Conservation (phyloP, 2,888 invertebrate genomes). For the Calliphora vomitoria region DNA sequence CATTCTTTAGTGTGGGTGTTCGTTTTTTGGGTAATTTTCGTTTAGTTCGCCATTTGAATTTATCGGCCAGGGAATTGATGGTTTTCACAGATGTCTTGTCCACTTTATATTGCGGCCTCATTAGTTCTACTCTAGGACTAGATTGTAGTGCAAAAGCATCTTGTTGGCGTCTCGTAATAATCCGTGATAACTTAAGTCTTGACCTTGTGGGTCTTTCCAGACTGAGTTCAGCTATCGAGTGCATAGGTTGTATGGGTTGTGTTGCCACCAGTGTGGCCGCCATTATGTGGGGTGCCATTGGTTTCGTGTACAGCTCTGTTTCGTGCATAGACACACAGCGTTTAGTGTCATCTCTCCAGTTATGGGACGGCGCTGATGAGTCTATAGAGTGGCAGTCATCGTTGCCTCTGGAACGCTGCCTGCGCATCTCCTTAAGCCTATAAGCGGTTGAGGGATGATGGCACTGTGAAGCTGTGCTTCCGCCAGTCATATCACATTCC, state of each 20-base stretch:
- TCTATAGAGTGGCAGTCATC: conserved; percentile 73
- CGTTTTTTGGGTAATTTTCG: conserved; percentile 60
- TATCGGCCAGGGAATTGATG: conserved; percentile 70
- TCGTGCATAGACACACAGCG: conserved; percentile 67
- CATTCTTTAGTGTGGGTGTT: conserved; percentile 3
- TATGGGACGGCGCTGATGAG: conserved; percentile 40
- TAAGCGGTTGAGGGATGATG: conserved; percentile 72
- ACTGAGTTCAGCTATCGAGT: conserved; percentile 75
- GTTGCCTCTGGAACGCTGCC: conserved; percentile 77
- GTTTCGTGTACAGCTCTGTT: conserved; percentile 74
- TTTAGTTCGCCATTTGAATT: conserved; percentile 75
- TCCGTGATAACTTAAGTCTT: conserved; percentile 80
- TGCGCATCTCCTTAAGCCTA: conserved; percentile 77
- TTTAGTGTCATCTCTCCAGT: conserved; percentile 47
- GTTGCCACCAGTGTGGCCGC: conserved; percentile 68
- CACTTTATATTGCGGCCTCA: conserved; percentile 67
- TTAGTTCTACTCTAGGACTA: conserved; percentile 72
- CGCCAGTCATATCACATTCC: conserved; percentile 77
- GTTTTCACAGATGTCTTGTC: conserved; percentile 67
- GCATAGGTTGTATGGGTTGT: conserved; percentile 74
- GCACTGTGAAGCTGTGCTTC: conserved; percentile 51
- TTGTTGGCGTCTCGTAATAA: conserved; percentile 79
- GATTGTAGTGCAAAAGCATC: conserved; percentile 69
- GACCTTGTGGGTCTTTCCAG: conserved; percentile 72
- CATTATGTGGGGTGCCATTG: conserved; percentile 71